A percentile compares a stretch with the other conserved stretches of the same genome.
phyloP scores from a whole-genome alignment of 2,113 vertebrate species.

The Prionailurus viverrinus region DNA sequence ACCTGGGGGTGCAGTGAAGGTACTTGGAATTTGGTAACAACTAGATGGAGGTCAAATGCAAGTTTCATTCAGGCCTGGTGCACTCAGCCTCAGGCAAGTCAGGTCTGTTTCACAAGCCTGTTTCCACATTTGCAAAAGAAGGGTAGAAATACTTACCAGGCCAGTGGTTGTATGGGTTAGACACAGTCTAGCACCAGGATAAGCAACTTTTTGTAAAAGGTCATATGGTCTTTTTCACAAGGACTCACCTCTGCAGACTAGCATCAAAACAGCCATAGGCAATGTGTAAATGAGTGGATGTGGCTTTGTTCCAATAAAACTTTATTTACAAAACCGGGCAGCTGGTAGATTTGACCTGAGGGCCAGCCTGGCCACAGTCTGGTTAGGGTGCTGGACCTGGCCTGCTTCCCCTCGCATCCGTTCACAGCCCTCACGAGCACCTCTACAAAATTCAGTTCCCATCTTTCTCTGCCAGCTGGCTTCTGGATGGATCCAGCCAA shows the following conservation, averaged over 20 bases:
- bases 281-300: background rate
- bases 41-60: background rate
- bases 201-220: background rate
- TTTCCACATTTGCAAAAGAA: background rate
- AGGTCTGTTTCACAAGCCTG: background rate
- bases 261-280: background rate
- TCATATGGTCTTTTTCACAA: background rate
- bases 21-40: background rate
- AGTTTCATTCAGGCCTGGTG: background rate
- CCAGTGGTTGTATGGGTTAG: background rate
- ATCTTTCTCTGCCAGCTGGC: background rate
- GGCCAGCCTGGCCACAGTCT: background rate
- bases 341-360: background rate
- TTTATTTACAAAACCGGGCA: slow-evolving; percentile 24
- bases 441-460: background rate
- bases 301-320: slow-evolving; percentile 25
- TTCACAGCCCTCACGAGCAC: background rate
- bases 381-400: background rate
- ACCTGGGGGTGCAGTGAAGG: background rate
- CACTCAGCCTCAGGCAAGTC: background rate
- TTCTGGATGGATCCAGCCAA: background rate
- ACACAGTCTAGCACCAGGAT: background rate
- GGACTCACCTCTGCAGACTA: background rate
- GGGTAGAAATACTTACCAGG: background rate
- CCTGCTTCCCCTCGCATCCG: background rate